Conservation (phyloP, 2,113 vertebrate species). For the Phyllostomus hastatus region DNA sequence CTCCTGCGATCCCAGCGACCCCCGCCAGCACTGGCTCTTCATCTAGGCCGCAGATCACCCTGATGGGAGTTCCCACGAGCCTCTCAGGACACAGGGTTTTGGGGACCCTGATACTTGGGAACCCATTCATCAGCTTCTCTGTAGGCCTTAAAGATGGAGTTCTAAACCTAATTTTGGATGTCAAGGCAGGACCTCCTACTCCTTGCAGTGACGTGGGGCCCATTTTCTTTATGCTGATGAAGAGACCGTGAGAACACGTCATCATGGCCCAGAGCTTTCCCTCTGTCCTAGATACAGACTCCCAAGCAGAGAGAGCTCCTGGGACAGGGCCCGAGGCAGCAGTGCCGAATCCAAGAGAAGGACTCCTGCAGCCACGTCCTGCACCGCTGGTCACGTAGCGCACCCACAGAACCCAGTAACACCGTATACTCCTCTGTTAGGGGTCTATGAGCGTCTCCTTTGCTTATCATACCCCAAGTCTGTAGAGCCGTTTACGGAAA, state of each 20-base stretch:
- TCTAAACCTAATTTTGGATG: neutral
- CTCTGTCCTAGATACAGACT: neutral
- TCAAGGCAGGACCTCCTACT: neutral
- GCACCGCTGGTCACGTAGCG: neutral
- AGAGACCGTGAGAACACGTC: neutral
- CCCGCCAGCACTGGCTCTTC: constrained; percentile 89
- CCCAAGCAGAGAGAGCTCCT: neutral
- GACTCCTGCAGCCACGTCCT: neutral
- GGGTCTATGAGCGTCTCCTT: neutral
- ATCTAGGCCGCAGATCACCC: constrained; percentile 72
- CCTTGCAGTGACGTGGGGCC: neutral
- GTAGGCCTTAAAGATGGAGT: neutral
- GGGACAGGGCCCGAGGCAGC: neutral
- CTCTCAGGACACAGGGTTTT: constrained; percentile 7
- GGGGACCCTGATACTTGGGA: neutral
- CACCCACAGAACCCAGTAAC: neutral
- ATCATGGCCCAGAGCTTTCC: neutral
- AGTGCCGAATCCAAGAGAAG: neutral
- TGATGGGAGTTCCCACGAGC: neutral
- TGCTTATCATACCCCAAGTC: neutral
- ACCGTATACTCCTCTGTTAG: neutral
- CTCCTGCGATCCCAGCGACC: constrained; percentile 82
- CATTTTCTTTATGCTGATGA: neutral
- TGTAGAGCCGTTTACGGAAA: neutral
- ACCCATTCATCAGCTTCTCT: neutral